A percentile compares a stretch with the other conserved stretches of the same genome.
Conservation (phyloP, 2,888 invertebrate genomes). For the Microdon myrmicae region DNA sequence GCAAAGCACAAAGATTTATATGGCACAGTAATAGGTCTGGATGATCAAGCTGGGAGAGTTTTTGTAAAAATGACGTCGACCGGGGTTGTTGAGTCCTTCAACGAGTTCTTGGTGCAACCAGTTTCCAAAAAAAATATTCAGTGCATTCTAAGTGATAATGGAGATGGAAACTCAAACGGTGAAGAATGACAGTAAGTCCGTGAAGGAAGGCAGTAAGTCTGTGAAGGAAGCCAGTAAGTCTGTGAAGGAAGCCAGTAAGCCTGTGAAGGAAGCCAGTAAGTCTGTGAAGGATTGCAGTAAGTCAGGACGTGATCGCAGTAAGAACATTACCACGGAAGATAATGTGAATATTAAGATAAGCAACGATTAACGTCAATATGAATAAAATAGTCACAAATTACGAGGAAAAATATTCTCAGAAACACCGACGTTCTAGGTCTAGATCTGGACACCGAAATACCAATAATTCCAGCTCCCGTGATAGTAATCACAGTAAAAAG, state of each 20-base stretch:
- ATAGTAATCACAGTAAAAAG: too few relatives aligned
- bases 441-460: too few relatives aligned
- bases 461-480: too few relatives aligned
- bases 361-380: too few relatives aligned
- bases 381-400: not conserved
- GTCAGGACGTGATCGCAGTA: not conserved
- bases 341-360: too few relatives aligned
- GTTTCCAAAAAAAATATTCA: conserved; percentile 82
- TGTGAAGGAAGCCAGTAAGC: too few relatives aligned
- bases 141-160: too few relatives aligned
- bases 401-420: conserved; percentile 5
- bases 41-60: conserved; percentile 83
- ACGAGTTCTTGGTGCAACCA: conserved; percentile 81
- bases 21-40: conserved; percentile 85
- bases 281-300: not conserved
- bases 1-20: conserved; percentile 83
- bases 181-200: conserved; percentile 55
- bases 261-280: conserved; percentile 13
- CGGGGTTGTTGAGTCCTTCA: conserved; percentile 75
- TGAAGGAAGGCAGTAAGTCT: not conserved
- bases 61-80: conserved; percentile 80
- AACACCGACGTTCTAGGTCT: too few relatives aligned
- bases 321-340: too few relatives aligned
- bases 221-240: conserved; percentile 22
- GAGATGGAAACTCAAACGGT: conserved; percentile 61